Evolutionary conservation across 1,140 invertebrate genomes (phyloP).

Genomic region (Drosophila littoralis): DNA sequence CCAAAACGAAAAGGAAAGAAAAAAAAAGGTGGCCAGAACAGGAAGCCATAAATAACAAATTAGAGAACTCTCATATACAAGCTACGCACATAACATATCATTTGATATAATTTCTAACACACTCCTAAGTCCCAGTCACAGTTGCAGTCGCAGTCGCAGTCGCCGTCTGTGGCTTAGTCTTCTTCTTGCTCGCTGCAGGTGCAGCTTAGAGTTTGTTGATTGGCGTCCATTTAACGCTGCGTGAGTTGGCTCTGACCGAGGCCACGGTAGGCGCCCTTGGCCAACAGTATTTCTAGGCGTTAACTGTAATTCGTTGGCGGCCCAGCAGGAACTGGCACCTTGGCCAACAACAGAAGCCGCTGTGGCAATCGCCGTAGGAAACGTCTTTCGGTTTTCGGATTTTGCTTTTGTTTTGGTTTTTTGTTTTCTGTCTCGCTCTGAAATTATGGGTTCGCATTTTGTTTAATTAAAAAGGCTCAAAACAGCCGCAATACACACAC

Average conservation of each 20-base stretch:
- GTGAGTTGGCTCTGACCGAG: constrained; percentile 59
- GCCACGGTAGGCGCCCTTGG: constrained; percentile 49
- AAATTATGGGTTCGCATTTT: constrained; percentile 77
- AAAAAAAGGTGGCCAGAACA: constrained; percentile 46
- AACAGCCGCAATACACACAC: constrained; percentile 32
- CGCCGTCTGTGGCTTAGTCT: neutral
- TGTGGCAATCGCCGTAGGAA: constrained; percentile 33
- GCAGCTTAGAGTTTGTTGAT: constrained; percentile 59
- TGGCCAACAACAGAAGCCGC: constrained; percentile 31
- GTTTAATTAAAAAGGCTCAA: constrained; percentile 73
- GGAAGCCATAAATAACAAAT: constrained; percentile 79
- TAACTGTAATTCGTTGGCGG: constrained; percentile 66
- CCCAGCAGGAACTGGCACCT: constrained; percentile 78
- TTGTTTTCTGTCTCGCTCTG: constrained; percentile 8
- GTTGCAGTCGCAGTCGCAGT: neutral
- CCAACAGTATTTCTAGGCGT: constrained; percentile 71
- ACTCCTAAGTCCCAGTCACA: constrained; percentile 1
- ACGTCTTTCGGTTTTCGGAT: constrained; percentile 52
- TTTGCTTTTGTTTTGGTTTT: neutral
- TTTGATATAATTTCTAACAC: constrained; percentile 79
- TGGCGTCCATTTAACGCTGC: constrained; percentile 77
- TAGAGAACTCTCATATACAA: constrained; percentile 60
- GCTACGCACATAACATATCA: constrained; percentile 64
- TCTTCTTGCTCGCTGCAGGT: constrained; percentile 55
- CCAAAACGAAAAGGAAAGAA: constrained; percentile 31